phyloP scores from a whole-genome alignment of 2,888 invertebrate genomes.

The Orthosia gothica region DNA sequence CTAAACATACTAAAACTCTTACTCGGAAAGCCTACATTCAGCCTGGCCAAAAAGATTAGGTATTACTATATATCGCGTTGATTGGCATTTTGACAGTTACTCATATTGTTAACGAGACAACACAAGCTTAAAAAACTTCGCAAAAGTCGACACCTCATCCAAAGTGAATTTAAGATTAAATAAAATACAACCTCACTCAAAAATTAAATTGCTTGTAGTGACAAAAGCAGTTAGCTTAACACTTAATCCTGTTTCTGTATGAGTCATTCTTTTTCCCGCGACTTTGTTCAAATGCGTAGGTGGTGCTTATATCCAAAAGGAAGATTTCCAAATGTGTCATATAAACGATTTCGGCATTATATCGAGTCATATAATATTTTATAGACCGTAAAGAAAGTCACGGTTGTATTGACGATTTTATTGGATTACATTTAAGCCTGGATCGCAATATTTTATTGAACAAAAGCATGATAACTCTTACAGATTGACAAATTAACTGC shows the following conservation, averaged over 20 bases:
- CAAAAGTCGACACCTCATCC: not conserved
- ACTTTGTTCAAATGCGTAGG: conserved; percentile 35
- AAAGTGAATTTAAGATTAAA: not conserved
- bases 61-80: not conserved
- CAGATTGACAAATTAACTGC: conserved; percentile 46
- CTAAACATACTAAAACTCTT: too few species aligned
- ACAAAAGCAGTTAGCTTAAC: conserved; percentile 23
- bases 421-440: conserved; percentile 33
- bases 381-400: conserved; percentile 38
- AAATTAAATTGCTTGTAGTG: conserved; percentile 22
- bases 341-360: conserved; percentile 33
- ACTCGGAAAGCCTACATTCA: too few species aligned
- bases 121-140: not conserved
- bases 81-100: not conserved
- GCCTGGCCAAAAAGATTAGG: too few species aligned
- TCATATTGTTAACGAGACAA: not conserved
- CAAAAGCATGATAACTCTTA: conserved; percentile 35
- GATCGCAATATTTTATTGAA: conserved; percentile 28
- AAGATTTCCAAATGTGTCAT: not conserved
- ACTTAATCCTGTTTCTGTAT: conserved; percentile 14
- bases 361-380: conserved; percentile 42
- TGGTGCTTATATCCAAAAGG: conserved; percentile 17
- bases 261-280: conserved; percentile 11
- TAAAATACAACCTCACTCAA: conserved; percentile 24
- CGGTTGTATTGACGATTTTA: conserved; percentile 32